Base-by-base conservation (phyloP, 1,140 invertebrate genomes). In the Pseudoatta argentina region DNA sequence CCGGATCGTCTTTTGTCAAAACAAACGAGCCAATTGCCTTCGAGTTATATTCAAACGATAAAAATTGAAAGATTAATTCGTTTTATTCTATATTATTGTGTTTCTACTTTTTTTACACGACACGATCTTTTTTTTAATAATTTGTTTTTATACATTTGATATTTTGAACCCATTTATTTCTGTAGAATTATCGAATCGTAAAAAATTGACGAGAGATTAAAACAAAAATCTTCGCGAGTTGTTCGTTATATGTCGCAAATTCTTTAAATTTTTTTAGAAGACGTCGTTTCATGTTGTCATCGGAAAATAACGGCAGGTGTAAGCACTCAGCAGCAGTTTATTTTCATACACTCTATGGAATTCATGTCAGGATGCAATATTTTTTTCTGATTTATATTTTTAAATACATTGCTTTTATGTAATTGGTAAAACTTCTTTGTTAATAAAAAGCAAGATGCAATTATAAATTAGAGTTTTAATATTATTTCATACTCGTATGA, bases 321-420 rank as follows among this genome's bases (percentile, higher is more conserved):
- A 30, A 27, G 3, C 18, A 14, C 53, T 87, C 85, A 21, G 16
- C 8, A 14, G 12, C 51, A 39, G 48, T 82, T 88, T 88, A 87
- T 88, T 88, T 88, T 64, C 51, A 67, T 87, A 63, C 18, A 14
- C 5, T 78, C 67, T 73, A 48, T 55, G 85, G 75, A 81, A 88
- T 86, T 59, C 21, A n/a, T 34, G 76, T 67, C 34, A 61, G 57
- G 48, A 87, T 73, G 57, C 79, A 79, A 79, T 86, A 73, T 67
- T 73, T 87, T 87, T 85, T 44, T 39, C 24, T 12, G 39, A 78
- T 76, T 64, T 24, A 59, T 27, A 53, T 81, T 77, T 73, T 55
- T 67, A 14, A 18, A 34, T 8, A 21, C 3, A 21, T 81, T 82
- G 34, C 14, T 83, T 21, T 21, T 34, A 3, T 30, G 44, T 16